Percentiles rank a stretch among this genome's conserved stretches.
These are phyloP conservation scores for Stenchaetothrips biformis DNA, from an alignment of 2,888 invertebrate species.

Conservation along the genomic window DNA sequence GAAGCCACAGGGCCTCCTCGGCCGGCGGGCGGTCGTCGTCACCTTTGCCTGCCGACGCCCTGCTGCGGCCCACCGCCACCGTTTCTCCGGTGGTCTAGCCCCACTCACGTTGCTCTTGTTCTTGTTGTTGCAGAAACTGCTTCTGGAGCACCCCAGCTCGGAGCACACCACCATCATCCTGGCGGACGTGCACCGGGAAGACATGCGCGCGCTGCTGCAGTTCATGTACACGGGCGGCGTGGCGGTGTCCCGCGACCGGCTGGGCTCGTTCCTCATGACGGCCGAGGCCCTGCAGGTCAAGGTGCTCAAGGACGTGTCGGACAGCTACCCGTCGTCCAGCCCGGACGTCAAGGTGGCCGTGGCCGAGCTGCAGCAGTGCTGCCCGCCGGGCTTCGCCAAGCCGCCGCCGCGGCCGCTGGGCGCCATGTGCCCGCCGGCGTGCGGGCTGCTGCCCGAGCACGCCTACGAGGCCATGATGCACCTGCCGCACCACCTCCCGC, in stretches of 20 bases:
- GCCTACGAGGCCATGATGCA: background rate
- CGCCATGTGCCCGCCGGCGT: background rate
- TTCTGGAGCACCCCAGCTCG: slow-evolving; percentile 37
- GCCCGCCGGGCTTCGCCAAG: background rate
- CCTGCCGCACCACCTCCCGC: background rate
- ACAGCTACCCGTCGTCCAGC: background rate
- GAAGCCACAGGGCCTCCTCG: no score
- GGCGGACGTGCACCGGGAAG: slow-evolving; percentile 59
- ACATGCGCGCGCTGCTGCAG: slow-evolving; percentile 59
- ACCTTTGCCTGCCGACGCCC: no score
- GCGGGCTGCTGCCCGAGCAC: background rate
- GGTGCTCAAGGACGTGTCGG: slow-evolving; percentile 35
- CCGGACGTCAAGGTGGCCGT: slow-evolving; percentile 12
- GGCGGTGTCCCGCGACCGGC: slow-evolving; percentile 52
- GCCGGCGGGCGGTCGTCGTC: no score
- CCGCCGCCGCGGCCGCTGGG: background rate
- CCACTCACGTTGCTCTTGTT: background rate
- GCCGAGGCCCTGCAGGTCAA: slow-evolving; percentile 43
- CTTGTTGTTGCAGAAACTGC: slow-evolving; percentile 33
- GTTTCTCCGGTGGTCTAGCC: background rate
- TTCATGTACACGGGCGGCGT: slow-evolving; percentile 66
- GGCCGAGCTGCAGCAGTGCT: background rate
- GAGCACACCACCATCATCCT: slow-evolving; percentile 60
- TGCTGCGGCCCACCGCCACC: no score
- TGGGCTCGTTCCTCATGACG: slow-evolving; percentile 57